phyloP scores from a whole-genome alignment of 2,888 invertebrate species.

The Dolomedes plantarius region DNA sequence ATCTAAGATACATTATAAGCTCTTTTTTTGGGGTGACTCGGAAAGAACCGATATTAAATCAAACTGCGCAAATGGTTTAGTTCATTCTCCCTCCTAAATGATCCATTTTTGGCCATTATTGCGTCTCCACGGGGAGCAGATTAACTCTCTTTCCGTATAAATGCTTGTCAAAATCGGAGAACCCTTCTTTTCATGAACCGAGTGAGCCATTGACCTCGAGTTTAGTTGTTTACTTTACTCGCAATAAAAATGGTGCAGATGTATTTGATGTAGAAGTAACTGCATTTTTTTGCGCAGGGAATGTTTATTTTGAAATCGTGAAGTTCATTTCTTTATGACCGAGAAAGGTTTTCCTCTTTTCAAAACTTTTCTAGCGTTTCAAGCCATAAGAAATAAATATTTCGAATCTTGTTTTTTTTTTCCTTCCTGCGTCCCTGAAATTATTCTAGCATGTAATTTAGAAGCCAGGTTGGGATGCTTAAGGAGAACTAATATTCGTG shows the following conservation, averaged over 20 bases:
- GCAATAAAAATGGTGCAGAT: neutral
- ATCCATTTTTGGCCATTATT: neutral
- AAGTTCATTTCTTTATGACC: neutral
- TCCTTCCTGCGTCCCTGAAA: too few species aligned
- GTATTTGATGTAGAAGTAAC: neutral
- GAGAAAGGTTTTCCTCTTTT: too few species aligned
- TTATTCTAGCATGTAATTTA: too few species aligned
- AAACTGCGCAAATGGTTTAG: too few species aligned
- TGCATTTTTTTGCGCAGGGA: neutral
- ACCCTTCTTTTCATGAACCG: neutral
- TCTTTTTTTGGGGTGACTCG: too few species aligned
- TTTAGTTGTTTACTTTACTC: conserved; percentile 2
- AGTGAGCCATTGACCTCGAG: conserved; percentile 15
- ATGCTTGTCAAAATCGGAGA: neutral
- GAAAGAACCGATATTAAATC: too few species aligned
- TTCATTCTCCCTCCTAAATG: neutral
- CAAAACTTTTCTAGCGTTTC: too few species aligned
- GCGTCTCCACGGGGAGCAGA: neutral
- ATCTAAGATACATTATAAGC: too few species aligned
- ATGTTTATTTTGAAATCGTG: neutral
- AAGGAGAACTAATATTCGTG: too few species aligned
- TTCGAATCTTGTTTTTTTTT: too few species aligned
- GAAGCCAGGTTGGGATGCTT: too few species aligned
- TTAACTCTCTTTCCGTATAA: neutral
- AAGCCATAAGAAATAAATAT: too few species aligned